Percentiles rank a stretch among this genome's conserved stretches.
Evolutionary conservation across 2,888 invertebrate genomes (phyloP).

Genomic region (Stenotaenia linearis): DNA sequence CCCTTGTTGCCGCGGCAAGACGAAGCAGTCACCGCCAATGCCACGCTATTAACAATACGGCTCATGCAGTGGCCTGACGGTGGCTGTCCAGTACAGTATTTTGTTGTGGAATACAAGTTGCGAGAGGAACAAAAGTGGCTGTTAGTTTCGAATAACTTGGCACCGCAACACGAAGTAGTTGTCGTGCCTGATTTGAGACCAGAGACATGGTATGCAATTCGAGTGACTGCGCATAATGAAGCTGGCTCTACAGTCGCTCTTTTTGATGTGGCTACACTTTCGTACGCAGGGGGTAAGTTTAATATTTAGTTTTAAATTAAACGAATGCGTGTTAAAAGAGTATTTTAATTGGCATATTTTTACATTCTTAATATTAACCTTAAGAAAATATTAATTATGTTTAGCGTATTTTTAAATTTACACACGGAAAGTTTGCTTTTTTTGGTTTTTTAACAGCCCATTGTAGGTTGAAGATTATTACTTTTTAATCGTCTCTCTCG

Average conservation of each 20-base stretch:
- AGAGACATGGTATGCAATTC: constrained; percentile 29
- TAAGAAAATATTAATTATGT: too few species aligned
- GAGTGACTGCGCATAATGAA: constrained; percentile 30
- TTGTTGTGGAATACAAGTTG: constrained; percentile 24
- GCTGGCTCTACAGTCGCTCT: constrained; percentile 18
- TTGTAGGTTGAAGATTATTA: background rate
- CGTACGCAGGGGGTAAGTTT: constrained; percentile 27
- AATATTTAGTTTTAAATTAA: background rate
- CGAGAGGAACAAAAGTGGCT: constrained; percentile 26
- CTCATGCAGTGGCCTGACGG: constrained; percentile 29
- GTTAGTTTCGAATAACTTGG: constrained; percentile 31
- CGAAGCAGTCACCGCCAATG: constrained; percentile 24
- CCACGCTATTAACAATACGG: constrained; percentile 12
- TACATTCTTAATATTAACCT: too few species aligned
- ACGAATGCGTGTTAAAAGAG: too few species aligned
- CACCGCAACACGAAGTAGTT: constrained; percentile 31
- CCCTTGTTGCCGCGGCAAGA: constrained; percentile 17
- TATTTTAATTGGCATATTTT: too few species aligned
- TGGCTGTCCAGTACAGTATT: constrained; percentile 30
- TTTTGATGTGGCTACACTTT: constrained; percentile 30
- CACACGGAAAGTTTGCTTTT: too few species aligned
- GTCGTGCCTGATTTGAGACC: constrained; percentile 26
- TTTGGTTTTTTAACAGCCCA: too few species aligned
- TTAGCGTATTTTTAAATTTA: too few species aligned
- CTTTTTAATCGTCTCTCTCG: background rate